phyloP scores from a whole-genome alignment of 2,797 vertebrate genomes.

The Gallinago solitaria region DNA sequence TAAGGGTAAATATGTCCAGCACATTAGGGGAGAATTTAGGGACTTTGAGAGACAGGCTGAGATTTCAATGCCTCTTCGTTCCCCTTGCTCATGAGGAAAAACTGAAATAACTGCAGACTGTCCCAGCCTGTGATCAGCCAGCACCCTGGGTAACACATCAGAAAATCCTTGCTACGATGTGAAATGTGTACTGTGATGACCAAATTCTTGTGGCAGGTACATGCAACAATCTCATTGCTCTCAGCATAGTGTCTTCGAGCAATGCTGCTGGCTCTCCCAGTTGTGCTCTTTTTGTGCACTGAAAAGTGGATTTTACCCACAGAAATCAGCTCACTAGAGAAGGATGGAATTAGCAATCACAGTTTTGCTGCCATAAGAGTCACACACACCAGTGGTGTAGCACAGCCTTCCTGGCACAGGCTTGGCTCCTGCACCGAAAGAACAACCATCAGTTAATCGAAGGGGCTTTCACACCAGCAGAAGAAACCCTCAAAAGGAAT shows the following conservation, averaged over 20 bases:
- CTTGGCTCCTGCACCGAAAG: neutral
- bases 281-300: neutral
- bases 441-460: neutral
- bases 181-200: neutral
- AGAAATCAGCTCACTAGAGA: neutral
- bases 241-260: neutral
- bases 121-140: neutral
- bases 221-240: neutral
- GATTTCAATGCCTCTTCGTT: neutral
- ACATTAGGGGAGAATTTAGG: neutral
- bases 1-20: neutral
- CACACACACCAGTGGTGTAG: fast-evolving
- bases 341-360: neutral
- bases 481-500: neutral
- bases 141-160: neutral
- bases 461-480: neutral
- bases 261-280: neutral
- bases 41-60: neutral
- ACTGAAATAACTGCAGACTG: neutral
- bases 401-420: neutral
- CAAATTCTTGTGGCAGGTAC: neutral
- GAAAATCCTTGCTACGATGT: neutral
- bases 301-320: neutral
- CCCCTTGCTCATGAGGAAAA: neutral
- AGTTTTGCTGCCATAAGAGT: neutral